Evolutionary conservation across 2,797 vertebrate genomes (phyloP).

Genomic region (Hippocampus kuda): DNA sequence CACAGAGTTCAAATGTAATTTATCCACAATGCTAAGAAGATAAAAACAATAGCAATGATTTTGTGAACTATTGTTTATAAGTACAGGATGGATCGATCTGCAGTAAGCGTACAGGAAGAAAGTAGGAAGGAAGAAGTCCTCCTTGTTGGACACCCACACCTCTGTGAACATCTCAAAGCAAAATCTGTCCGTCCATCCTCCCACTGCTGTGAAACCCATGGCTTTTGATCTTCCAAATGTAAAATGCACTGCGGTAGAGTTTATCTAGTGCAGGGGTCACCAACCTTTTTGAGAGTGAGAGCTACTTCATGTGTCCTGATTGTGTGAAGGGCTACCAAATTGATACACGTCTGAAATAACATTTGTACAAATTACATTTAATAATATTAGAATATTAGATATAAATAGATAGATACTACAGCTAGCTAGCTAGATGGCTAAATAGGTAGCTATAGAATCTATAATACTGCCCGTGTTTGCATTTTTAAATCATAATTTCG

Average conservation of each 20-base stretch:
- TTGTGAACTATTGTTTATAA: background rate
- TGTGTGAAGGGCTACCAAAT: too few relatives aligned
- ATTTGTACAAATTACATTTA: too few relatives aligned
- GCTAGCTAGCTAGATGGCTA: too few relatives aligned
- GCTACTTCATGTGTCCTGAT: too few relatives aligned
- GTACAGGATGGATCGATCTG: slow-evolving; percentile 8
- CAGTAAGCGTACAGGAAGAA: slow-evolving; percentile 6
- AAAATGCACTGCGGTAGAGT: slow-evolving; percentile 25
- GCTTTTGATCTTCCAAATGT: slow-evolving; percentile 20
- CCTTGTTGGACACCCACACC: slow-evolving; percentile 14
- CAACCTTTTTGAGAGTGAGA: too few relatives aligned
- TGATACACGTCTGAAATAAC: too few relatives aligned
- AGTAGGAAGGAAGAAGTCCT: slow-evolving; percentile 21
- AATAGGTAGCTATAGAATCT: too few relatives aligned
- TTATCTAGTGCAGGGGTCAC: slow-evolving; percentile 38
- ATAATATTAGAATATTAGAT: too few relatives aligned
- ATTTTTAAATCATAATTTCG: too few relatives aligned
- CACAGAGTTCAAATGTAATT: background rate
- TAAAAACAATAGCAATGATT: background rate
- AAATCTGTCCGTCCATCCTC: slow-evolving; percentile 31
- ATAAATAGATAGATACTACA: too few relatives aligned
- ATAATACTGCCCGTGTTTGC: too few relatives aligned
- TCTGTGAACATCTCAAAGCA: slow-evolving; percentile 33
- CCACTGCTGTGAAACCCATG: slow-evolving; percentile 18
- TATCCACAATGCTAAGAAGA: background rate